phyloP scores from a whole-genome alignment of 2,888 invertebrate genomes.

The Drosophila atripex region DNA sequence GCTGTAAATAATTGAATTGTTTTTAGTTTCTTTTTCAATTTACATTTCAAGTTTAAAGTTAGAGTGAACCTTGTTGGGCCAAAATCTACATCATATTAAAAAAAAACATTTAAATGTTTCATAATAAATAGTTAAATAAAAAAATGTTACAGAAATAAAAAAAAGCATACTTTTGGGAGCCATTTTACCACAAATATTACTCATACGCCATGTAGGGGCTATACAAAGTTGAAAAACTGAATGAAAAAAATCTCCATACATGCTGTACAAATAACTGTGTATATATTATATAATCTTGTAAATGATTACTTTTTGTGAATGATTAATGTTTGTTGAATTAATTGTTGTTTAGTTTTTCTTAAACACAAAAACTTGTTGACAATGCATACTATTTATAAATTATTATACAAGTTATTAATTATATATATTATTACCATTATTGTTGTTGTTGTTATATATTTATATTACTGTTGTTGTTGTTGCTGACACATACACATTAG shows the following conservation, averaged over 20 bases:
- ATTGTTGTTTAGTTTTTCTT: not conserved
- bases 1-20: constrained; percentile 46
- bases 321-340: constrained; percentile 22
- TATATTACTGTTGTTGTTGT: constrained; percentile 50
- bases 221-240: not conserved
- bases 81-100: not conserved
- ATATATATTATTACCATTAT: constrained; percentile 21
- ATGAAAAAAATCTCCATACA: not conserved
- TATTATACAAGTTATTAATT: too few species aligned
- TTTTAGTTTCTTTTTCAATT: not conserved
- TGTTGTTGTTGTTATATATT: constrained; percentile 50
- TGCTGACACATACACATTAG: constrained; percentile 50
- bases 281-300: constrained; percentile 8
- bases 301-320: constrained; percentile 25
- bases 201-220: not conserved
- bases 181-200: not conserved
- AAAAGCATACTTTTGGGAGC: not conserved
- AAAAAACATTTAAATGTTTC: too few species aligned
- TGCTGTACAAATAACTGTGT: not conserved
- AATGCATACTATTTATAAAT: too few species aligned
- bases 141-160: too few species aligned
- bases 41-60: constrained; percentile 13
- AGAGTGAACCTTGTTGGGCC: not conserved
- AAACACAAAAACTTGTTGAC: too few species aligned
- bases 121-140: too few species aligned